Percentiles rank a stretch among this genome's conserved stretches.
These are phyloP conservation scores for Blastobasis adustella DNA, from an alignment of 2,888 invertebrate genomes.

Conservation along the genomic window DNA sequence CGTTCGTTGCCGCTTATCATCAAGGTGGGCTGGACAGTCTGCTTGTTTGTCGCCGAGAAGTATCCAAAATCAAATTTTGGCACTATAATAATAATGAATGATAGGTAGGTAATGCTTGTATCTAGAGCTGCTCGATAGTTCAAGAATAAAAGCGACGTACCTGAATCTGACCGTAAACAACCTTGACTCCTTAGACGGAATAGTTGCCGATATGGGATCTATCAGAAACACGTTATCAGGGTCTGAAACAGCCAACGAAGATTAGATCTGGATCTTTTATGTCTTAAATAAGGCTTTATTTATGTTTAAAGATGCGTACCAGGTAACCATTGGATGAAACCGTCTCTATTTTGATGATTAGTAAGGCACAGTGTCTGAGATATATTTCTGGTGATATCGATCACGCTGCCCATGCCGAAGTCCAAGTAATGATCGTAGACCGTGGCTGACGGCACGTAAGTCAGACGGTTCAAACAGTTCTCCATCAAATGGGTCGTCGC, in stretches of 20 bases:
- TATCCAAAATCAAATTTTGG: no score
- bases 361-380: constrained; percentile 62
- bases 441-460: constrained; percentile 53
- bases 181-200: constrained; percentile 59
- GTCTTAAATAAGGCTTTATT: neutral
- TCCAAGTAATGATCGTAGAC: constrained; percentile 58
- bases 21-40: no score
- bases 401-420: constrained; percentile 52
- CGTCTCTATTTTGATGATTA: constrained; percentile 56
- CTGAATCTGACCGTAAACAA: constrained; percentile 61
- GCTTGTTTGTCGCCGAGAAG: no score
- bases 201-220: constrained; percentile 48
- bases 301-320: constrained; percentile 28
- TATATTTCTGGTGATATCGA: constrained; percentile 51
- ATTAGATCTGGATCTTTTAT: neutral
- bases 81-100: no score
- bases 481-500: constrained; percentile 55
- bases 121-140: no score
- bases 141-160: constrained; percentile 22
- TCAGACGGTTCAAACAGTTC: constrained; percentile 52
- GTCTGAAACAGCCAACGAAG: constrained; percentile 35
- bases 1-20: no score
- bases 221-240: constrained; percentile 56
- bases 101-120: no score
- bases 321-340: constrained; percentile 59